Percentiles rank a stretch among this genome's conserved stretches.
Conservation (phyloP, 2,797 vertebrate genomes). For the Leuciscus waleckii region DNA sequence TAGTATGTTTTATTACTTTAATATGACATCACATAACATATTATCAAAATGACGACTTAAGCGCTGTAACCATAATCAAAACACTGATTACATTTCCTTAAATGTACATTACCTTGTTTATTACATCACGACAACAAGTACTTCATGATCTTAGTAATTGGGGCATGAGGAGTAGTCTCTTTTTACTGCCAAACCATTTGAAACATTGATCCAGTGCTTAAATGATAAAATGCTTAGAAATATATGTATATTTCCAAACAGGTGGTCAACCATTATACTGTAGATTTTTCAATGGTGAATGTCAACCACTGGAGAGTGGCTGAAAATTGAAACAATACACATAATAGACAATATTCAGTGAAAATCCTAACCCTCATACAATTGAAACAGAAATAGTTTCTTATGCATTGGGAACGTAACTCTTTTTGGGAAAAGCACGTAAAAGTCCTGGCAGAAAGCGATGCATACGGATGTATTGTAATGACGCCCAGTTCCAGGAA, state of each 20-base stretch:
- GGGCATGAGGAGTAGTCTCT: background rate
- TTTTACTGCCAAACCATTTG: background rate
- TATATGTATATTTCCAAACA: background rate
- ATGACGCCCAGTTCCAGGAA: too few relatives aligned
- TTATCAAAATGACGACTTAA: background rate
- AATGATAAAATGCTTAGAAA: too few relatives aligned
- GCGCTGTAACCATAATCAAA: background rate
- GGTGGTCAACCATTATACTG: background rate
- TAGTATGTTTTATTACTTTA: slow-evolving; percentile 16
- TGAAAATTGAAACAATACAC: too few relatives aligned
- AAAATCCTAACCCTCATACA: too few relatives aligned
- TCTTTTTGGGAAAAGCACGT: too few relatives aligned
- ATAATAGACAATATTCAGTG: too few relatives aligned
- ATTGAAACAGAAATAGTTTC: too few relatives aligned
- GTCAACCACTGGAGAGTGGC: too few relatives aligned
- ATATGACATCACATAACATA: background rate
- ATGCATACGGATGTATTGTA: too few relatives aligned
- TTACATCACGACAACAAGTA: slow-evolving; percentile 3
- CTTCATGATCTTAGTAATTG: background rate
- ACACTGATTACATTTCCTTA: background rate
- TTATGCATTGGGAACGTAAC: too few relatives aligned
- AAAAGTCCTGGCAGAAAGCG: too few relatives aligned
- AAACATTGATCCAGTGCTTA: background rate
- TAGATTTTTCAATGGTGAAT: too few relatives aligned
- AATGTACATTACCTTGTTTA: slow-evolving; percentile 12